A percentile compares a stretch with the other conserved stretches of the same genome.
phyloP scores from a whole-genome alignment of 2,797 vertebrate species.

The Galagoides demidoff region DNA sequence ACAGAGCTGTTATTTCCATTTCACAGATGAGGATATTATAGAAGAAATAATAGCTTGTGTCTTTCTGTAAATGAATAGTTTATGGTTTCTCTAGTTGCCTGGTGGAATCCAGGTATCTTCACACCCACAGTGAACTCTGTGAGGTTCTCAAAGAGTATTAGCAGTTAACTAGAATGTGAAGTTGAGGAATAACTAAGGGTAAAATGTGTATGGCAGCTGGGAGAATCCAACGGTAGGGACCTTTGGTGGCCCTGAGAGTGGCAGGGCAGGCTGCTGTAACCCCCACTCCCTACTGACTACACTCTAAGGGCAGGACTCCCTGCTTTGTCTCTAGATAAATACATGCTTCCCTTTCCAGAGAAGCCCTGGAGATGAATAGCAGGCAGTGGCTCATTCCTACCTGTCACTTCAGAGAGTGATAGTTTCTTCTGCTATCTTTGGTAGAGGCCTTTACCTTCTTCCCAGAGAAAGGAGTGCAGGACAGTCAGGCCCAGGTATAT shows the following conservation, averaged over 20 bases:
- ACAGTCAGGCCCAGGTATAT: neutral
- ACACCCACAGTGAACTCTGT: neutral
- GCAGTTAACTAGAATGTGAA: neutral
- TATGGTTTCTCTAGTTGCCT: slow-evolving; percentile 27
- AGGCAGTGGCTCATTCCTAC: neutral
- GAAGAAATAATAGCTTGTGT: neutral
- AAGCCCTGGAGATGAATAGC: neutral
- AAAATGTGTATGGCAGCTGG: neutral
- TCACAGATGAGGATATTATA: neutral
- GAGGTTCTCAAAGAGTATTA: neutral
- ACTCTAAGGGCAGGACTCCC: neutral
- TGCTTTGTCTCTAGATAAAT: neutral
- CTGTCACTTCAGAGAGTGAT: neutral
- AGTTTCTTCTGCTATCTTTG: slow-evolving; percentile 21
- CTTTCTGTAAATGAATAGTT: neutral
- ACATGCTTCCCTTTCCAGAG: neutral
- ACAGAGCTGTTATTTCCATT: neutral
- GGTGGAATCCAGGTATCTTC: neutral
- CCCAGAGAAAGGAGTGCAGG: neutral
- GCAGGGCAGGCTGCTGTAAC: neutral
- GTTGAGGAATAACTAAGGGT: neutral
- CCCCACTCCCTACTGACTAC: neutral
- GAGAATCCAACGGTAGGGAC: neutral
- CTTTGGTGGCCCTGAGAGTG: too few species aligned
- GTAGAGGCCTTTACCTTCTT: neutral